Evolutionary conservation across 2,113 vertebrate genomes (phyloP).

Genomic region (Gopherus evgoodei): DNA sequence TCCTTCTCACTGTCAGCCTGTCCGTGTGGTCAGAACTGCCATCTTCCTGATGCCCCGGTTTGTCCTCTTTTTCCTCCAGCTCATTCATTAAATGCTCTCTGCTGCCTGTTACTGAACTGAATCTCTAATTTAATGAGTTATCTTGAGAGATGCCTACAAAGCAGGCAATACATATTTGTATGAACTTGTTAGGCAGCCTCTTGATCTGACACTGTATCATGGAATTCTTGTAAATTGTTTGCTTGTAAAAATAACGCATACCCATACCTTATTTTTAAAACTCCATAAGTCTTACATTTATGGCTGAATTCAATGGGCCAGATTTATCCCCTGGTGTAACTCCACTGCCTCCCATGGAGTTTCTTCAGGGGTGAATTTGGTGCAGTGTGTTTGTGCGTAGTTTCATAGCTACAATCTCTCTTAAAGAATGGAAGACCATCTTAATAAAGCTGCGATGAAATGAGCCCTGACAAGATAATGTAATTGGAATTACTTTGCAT

Average conservation of each 20-base stretch:
- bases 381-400: background rate
- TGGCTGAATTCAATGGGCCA: background rate
- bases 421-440: background rate
- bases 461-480: background rate
- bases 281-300: slow-evolving; percentile 15
- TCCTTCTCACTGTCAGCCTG: background rate
- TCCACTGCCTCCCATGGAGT: background rate
- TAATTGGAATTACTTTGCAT: slow-evolving; percentile 2
- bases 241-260: background rate
- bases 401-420: background rate
- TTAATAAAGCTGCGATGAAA: background rate
- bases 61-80: background rate
- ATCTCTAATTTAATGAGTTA: background rate
- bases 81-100: background rate
- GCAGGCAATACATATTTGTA: background rate
- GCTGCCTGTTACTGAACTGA: background rate
- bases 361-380: background rate
- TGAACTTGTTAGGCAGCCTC: background rate
- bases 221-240: background rate
- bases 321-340: background rate
- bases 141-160: background rate
- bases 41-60: background rate
- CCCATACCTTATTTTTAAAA: background rate
- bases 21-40: background rate
- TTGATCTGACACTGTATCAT: background rate